Percentiles rank a stretch among this genome's conserved stretches.
Evolutionary conservation across 1,140 invertebrate genomes (phyloP).

Genomic region (Pomacea maculata): DNA sequence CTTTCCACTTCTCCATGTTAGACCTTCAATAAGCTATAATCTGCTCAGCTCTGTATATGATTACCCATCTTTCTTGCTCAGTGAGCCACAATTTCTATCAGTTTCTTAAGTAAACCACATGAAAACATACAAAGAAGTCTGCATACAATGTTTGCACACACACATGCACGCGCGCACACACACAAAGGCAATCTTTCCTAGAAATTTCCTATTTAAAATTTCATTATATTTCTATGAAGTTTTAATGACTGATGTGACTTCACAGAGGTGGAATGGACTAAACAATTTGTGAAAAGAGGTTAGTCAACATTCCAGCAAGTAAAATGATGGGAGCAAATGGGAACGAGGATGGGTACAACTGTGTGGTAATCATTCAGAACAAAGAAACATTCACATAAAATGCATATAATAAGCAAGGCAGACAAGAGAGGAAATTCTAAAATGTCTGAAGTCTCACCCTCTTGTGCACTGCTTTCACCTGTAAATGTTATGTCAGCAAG

Average conservation of each 20-base stretch:
- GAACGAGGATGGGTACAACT: not conserved
- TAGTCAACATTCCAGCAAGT: not conserved
- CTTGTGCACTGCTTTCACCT: slow-evolving; percentile 3
- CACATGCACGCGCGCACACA: not conserved
- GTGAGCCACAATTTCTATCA: not conserved
- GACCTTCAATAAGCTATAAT: too few species aligned
- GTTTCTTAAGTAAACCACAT: not conserved
- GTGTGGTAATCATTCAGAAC: slow-evolving; percentile 1
- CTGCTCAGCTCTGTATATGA: too few species aligned
- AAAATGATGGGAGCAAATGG: not conserved
- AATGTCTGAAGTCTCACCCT: not conserved
- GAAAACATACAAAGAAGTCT: too few species aligned
- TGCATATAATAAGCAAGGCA: slow-evolving; percentile 1
- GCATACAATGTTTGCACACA: not conserved
- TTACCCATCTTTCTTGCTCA: not conserved
- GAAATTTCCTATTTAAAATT: too few species aligned
- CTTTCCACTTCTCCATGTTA: too few species aligned
- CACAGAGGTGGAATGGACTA: not conserved
- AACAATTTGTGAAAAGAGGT: not conserved
- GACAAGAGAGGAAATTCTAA: not conserved
- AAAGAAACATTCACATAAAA: not conserved
- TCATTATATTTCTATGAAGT: not conserved
- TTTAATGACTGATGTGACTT: not conserved
- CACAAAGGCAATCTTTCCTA: not conserved
- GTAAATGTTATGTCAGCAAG: not conserved